Percentiles rank a stretch among this genome's conserved stretches.
Conservation (phyloP, 1,140 invertebrate species). For the Drosophila chauvacae region DNA sequence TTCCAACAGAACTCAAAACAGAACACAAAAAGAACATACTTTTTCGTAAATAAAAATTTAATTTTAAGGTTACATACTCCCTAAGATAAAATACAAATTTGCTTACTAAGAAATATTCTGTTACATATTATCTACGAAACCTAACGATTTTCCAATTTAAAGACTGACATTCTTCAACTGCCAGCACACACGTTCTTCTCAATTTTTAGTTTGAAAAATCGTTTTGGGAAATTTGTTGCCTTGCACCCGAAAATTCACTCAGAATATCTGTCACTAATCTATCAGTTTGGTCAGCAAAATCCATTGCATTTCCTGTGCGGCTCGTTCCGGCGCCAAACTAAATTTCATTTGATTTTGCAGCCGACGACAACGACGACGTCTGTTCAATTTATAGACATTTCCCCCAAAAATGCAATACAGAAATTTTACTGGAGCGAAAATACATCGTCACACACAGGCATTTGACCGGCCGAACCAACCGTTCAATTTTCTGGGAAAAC, state of each 20-base stretch:
- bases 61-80: too few species aligned
- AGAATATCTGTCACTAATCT: slow-evolving; percentile 50
- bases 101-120: too few species aligned
- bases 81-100: too few species aligned
- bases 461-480: not conserved
- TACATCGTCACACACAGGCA: slow-evolving; percentile 32
- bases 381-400: slow-evolving; percentile 51
- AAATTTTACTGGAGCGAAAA: slow-evolving; percentile 23
- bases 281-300: slow-evolving; percentile 36
- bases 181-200: not conserved
- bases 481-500: slow-evolving; percentile 20
- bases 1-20: too few species aligned
- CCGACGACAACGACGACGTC: slow-evolving; percentile 16
- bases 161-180: too few species aligned
- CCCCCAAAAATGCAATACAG: slow-evolving; percentile 44
- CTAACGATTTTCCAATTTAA: not conserved
- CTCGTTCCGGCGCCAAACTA: slow-evolving; percentile 24
- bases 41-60: too few species aligned
- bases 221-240: slow-evolving; percentile 28
- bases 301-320: slow-evolving; percentile 27
- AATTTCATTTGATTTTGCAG: slow-evolving; percentile 37
- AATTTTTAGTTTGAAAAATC: slow-evolving; percentile 10
- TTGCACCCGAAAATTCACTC: slow-evolving; percentile 26
- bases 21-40: too few species aligned
- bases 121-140: not conserved